phyloP scores from a whole-genome alignment of 2,888 invertebrate species.

The Perdita meconis region DNA sequence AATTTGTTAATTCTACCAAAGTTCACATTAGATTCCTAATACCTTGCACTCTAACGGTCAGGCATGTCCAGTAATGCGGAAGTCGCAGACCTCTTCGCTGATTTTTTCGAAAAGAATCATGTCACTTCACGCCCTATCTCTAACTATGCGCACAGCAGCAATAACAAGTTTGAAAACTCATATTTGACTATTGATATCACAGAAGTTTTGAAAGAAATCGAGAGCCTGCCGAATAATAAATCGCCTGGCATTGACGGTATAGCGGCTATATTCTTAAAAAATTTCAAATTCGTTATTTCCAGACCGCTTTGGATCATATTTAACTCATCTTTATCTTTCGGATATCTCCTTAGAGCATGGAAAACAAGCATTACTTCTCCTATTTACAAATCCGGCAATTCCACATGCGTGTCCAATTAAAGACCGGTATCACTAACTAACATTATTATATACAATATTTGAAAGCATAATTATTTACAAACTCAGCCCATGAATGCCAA shows the following conservation, averaged over 20 bases:
- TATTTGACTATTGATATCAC: background rate
- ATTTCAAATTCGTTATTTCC: background rate
- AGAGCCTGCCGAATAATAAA: background rate
- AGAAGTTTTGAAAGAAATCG: background rate
- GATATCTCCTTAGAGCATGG: background rate
- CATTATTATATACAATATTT: background rate
- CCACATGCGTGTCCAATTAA: background rate
- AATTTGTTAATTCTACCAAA: background rate
- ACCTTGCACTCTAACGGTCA: background rate
- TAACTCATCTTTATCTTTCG: background rate
- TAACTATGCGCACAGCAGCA: no score
- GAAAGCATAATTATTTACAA: background rate
- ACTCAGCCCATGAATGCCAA: background rate
- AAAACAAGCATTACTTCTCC: background rate
- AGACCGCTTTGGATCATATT: conserved; percentile 1
- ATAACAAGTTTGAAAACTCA: no score
- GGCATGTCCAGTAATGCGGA: background rate
- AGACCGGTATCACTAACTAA: background rate
- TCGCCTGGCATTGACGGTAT: background rate
- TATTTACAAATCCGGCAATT: background rate
- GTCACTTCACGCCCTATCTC: no score
- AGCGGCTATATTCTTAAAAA: background rate
- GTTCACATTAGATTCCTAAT: background rate
- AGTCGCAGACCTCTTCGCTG: background rate
- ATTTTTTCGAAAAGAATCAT: no score